phyloP scores from a whole-genome alignment of 2,888 invertebrate species.

The Aleiodes testaceus region DNA sequence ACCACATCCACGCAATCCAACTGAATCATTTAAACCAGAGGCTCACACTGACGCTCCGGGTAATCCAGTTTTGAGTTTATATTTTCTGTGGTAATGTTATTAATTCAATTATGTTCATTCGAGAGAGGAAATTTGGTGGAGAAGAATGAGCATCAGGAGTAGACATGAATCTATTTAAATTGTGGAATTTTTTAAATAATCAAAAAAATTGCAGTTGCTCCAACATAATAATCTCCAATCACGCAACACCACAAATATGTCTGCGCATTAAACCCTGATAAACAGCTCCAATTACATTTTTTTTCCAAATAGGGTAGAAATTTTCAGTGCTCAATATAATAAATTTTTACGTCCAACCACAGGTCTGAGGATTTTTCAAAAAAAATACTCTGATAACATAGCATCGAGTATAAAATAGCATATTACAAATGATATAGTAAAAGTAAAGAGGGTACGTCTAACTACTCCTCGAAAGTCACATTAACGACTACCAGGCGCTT shows the following conservation, averaged over 20 bases:
- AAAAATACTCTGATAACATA: slow-evolving; percentile 8
- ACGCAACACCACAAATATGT: slow-evolving; percentile 1
- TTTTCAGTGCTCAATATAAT: slow-evolving; percentile 4
- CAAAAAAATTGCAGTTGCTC: neutral
- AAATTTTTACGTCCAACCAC: neutral
- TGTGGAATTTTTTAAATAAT: no score
- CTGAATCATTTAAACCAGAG: slow-evolving; percentile 19
- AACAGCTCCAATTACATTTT: neutral
- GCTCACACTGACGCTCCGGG: neutral
- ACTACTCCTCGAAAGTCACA: slow-evolving; percentile 56
- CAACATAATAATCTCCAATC: slow-evolving; percentile 3
- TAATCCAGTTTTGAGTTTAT: slow-evolving; percentile 11
- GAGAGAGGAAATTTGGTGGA: neutral
- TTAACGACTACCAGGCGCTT: slow-evolving; percentile 56
- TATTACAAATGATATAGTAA: slow-evolving; percentile 20
- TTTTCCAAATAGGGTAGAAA: slow-evolving; percentile 1
- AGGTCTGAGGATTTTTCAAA: neutral
- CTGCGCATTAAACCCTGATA: neutral
- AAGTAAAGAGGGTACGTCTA: slow-evolving; percentile 39
- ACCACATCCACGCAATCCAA: slow-evolving; percentile 9
- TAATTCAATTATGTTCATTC: slow-evolving; percentile 9
- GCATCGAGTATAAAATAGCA: slow-evolving; percentile 6
- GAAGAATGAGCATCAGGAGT: neutral
- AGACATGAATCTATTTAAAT: slow-evolving; percentile 1
- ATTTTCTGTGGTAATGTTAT: slow-evolving; percentile 8